Base-by-base conservation (phyloP, 2,113 vertebrate genomes). In the Progne subis region DNA sequence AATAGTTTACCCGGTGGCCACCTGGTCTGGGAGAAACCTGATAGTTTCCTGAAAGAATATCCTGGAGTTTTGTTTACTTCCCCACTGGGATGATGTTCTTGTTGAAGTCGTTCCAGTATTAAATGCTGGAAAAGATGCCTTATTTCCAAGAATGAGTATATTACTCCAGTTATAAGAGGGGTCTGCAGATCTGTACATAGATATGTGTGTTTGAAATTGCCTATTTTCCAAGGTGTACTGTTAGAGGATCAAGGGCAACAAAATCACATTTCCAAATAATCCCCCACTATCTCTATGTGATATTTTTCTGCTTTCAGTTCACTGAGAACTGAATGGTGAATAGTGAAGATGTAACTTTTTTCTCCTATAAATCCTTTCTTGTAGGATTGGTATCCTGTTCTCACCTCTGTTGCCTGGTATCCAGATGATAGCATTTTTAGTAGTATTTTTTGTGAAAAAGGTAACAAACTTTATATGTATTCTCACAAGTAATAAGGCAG, bases 381-480 rank as follows among this genome's bases (percentile, higher is more conserved):
- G 1, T 64, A 99, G 99, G 99, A 98, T 99, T 26, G 99, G 99
- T 65, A 98, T 99, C 87, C 99, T 99, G 97, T 99, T 99, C 95
- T 98, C 99, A 67, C 99, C 99, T 67, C 97, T 99, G 79, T 97
- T 99, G 77, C 99, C 99, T 32, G 97, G 97, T 86, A 99, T 99
- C 77, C 99, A 99, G 97, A 99, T 98, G 47, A 91, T 99, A 46
- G 97, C 98, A 53, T 98, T 99, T 71, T 98, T 98, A 89, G 96
- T 99, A 91, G 94, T 99, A 90, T 99, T 99, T 97, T 99, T 98
- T 77, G 79, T 99, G 72, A 99, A 99, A 97, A 99, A 98, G 97
- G 99, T 99, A 98, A 98, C 88, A 59, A 70, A 15, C 10, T 79
- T 86, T 53, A 29, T 13, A 15, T 44, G 10, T 46, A 18, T 64